Conservation (phyloP, 1,140 invertebrate species). For the Megalonaias nervosa region DNA sequence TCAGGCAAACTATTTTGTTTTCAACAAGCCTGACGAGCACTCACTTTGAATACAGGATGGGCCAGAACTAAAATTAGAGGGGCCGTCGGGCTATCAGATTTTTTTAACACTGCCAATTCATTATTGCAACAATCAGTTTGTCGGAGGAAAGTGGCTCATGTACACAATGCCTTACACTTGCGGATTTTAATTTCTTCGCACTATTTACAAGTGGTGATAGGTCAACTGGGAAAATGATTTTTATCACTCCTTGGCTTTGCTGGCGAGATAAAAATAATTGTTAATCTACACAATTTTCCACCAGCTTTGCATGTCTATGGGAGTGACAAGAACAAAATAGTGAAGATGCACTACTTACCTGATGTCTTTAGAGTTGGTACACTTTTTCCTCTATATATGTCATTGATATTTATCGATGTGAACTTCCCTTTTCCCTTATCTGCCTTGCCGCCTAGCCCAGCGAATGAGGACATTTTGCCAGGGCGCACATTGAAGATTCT, state of each 20-base stretch:
- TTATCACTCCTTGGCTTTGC: background rate
- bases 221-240: background rate
- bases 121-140: no score
- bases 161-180: no score
- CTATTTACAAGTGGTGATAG: no score
- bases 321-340: background rate
- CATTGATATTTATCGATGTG: conserved; percentile 98
- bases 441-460: conserved; percentile 86
- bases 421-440: conserved; percentile 96
- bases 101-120: no score
- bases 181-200: no score
- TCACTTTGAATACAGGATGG: no score
- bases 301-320: background rate
- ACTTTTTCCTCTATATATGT: conserved; percentile 88
- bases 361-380: conserved; percentile 72
- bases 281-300: background rate
- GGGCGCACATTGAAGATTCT: conserved; percentile 80
- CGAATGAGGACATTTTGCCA: conserved; percentile 91
- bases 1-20: no score
- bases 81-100: no score
- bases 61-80: no score
- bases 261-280: background rate
- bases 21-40: no score
- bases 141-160: no score
- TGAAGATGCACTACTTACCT: conserved; percentile 58